Percentiles rank a stretch among this genome's conserved stretches.
Evolutionary conservation across 2,888 invertebrate genomes (phyloP).

Genomic region (Vesta saturnalis): DNA sequence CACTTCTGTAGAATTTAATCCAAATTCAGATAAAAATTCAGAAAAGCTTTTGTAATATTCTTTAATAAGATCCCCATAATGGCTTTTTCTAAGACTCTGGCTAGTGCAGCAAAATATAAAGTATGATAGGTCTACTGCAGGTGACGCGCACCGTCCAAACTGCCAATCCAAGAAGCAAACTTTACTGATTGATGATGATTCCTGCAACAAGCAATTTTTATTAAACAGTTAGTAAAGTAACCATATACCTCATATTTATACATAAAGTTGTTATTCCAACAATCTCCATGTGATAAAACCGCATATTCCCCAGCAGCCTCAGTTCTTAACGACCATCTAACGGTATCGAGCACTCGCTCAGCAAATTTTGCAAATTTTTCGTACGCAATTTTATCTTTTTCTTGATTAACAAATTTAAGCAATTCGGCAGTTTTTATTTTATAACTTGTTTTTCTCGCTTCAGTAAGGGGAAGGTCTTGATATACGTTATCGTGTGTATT

Average conservation of each 20-base stretch:
- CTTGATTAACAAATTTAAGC: background rate
- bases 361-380: background rate
- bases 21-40: constrained; percentile 42
- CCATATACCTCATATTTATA: background rate
- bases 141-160: constrained; percentile 39
- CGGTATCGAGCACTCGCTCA: background rate
- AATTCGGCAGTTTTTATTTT: no score
- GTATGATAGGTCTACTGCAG: constrained; percentile 52
- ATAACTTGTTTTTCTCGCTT: no score
- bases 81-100: constrained; percentile 46
- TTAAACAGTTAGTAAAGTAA: background rate
- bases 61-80: constrained; percentile 50
- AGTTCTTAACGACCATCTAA: background rate
- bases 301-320: no score
- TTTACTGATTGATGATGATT: constrained; percentile 2
- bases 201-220: background rate
- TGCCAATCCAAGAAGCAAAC: constrained; percentile 45
- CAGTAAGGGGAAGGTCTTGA: no score
- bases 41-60: constrained; percentile 51
- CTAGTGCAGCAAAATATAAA: constrained; percentile 51
- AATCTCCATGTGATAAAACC: background rate
- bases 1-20: constrained; percentile 46
- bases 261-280: background rate
- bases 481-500: background rate
- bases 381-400: no score